phyloP scores from a whole-genome alignment of 2,113 vertebrate genomes.

The Podarcis cretensis region DNA sequence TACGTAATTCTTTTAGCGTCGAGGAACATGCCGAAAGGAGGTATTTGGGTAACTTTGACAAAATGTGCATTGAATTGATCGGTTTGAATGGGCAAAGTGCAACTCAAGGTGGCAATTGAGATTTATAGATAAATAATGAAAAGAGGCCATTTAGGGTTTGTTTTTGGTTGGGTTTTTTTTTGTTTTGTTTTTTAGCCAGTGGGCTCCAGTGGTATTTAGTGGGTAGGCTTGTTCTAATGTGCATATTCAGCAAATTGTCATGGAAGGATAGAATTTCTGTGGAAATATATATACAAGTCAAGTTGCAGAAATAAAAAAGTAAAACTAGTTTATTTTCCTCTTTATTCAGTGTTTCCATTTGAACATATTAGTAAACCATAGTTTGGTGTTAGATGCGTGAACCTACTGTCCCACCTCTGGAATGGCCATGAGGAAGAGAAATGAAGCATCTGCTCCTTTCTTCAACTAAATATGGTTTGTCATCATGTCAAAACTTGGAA shows the following conservation, averaged over 20 bases:
- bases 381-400: neutral
- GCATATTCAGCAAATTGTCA: neutral
- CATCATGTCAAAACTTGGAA: neutral
- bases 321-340: too few relatives aligned
- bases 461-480: neutral
- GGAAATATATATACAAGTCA: neutral
- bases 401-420: neutral
- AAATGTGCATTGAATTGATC: slow-evolving; percentile 11
- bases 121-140: slow-evolving; percentile 11
- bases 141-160: neutral
- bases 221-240: neutral
- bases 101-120: neutral
- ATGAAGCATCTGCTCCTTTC: neutral
- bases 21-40: neutral
- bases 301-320: neutral
- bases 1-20: slow-evolving; percentile 22
- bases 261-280: neutral
- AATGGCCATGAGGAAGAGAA: neutral
- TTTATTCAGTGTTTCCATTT: neutral
- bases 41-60: slow-evolving; percentile 17
- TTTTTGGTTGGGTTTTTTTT: neutral
- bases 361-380: neutral
- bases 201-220: neutral
- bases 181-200: neutral
- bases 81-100: neutral